Percentiles rank a stretch among this genome's conserved stretches.
These are phyloP conservation scores for Tympanuchus pallidicinctus DNA, from an alignment of 2,113 vertebrate species.

Conservation along the genomic window DNA sequence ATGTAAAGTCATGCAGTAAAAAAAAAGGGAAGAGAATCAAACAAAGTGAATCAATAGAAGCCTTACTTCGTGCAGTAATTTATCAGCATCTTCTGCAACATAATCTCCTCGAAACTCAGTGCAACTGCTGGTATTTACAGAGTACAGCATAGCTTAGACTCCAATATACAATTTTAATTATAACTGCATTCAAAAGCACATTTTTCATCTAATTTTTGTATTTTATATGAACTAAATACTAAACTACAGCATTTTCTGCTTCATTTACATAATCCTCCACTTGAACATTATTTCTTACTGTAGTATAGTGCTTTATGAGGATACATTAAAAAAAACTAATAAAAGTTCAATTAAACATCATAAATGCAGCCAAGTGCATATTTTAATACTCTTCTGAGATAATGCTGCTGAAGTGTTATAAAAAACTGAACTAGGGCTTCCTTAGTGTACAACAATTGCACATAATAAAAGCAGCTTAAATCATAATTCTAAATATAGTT, in stretches of 20 bases:
- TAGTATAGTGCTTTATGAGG: constrained; percentile 45
- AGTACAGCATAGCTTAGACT: background rate
- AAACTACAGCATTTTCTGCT: constrained; percentile 54
- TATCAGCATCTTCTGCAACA: constrained; percentile 39
- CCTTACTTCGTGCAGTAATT: background rate
- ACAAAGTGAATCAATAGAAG: constrained; percentile 56
- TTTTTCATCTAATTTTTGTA: constrained; percentile 54
- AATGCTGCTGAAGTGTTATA: constrained; percentile 21
- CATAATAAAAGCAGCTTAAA: constrained; percentile 40
- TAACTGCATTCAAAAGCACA: constrained; percentile 32
- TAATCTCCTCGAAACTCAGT: constrained; percentile 28
- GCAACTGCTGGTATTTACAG: constrained; percentile 23
- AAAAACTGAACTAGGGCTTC: constrained; percentile 34
- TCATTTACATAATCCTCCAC: constrained; percentile 58
- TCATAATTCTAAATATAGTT: constrained; percentile 49
- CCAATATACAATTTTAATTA: constrained; percentile 61
- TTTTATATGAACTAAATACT: constrained; percentile 48
- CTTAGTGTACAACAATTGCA: constrained; percentile 25
- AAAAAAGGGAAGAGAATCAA: background rate
- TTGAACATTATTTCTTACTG: constrained; percentile 50
- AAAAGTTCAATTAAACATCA: constrained; percentile 69
- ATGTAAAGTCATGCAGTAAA: constrained; percentile 9
- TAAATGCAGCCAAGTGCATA: constrained; percentile 31
- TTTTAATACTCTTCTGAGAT: constrained; percentile 61
- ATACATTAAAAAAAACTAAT: constrained; percentile 50